Evolutionary conservation across 2,888 invertebrate species (phyloP), one percentile per base, ranked within the genome.

Genomic region (Maniola hyperantus): DNA sequence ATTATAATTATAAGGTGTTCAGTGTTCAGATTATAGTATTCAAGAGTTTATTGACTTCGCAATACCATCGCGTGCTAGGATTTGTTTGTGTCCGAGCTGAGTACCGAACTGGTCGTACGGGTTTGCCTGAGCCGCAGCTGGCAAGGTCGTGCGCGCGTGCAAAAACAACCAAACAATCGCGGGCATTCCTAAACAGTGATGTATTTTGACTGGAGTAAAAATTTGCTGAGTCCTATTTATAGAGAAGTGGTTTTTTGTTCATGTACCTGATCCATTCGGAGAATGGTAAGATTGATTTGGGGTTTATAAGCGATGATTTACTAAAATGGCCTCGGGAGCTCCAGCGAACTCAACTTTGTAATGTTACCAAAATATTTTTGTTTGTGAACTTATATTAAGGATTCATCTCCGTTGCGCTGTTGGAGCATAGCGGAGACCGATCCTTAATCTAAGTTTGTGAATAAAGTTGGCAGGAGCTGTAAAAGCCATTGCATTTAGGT

Each of bases 111-210:
- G 84, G 91, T 89, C 82, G 79, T 75, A 81, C 89, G 76, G 81
- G 87, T 88, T 85, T 79, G 79, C 80, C 80, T 76, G 79, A 76
- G 71, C 68, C 69, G 79, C 84, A 81, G 84, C 83, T 80, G 88
- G 86, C 91, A 91, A 91, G 91, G 91, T 89, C 91, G 89, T 82
- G 82, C 79, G 76, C 83, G 83, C 83, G 84, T 72, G 82, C 86
- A 85, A 88, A 88, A 89, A 73, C 72, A 65, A 71, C 67, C 62
- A 68, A 73, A 72, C 71, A 71, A 64, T 72, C 71, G 36, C 67
- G 78, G 66, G 75, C 86, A 86, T 87, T 83, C 84, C 78, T 76
- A 75, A 68, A 81, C 77, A 79, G 81, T 84, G 82, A 85, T 82
- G 80, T 70, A 69, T 66, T 64, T 54, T 51, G 48, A 62, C 51